Conservation (phyloP, 2,888 invertebrate genomes). For the Electrophaes corylata region DNA sequence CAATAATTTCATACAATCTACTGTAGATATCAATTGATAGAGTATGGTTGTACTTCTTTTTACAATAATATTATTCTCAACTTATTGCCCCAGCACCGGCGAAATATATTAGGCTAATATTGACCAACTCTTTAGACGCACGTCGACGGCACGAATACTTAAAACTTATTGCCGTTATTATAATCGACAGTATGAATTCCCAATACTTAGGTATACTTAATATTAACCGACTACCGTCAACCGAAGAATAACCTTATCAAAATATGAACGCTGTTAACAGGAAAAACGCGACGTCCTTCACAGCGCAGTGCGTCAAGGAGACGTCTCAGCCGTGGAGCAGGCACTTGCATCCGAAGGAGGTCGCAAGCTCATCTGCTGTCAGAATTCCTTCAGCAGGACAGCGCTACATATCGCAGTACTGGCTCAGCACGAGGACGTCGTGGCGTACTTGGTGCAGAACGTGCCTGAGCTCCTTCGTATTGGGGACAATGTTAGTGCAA, state of each 20-base stretch:
- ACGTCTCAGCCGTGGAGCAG: conserved; percentile 84
- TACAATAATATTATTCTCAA: too few relatives aligned
- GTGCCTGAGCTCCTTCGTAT: conserved; percentile 90
- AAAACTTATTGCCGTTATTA: not conserved
- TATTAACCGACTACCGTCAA: too few relatives aligned
- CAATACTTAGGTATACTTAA: too few relatives aligned
- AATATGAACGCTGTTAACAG: conserved; percentile 61
- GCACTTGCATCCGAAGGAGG: conserved; percentile 82
- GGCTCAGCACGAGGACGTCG: conserved; percentile 92
- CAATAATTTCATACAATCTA: too few relatives aligned
- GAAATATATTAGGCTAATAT: too few relatives aligned
- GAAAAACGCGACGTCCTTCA: conserved; percentile 91
- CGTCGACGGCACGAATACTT: not conserved
- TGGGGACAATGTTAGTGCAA: conserved; percentile 91
- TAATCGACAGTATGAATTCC: too few relatives aligned
- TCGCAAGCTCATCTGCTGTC: conserved; percentile 69
- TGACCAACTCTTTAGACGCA: not conserved
- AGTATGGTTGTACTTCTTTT: too few relatives aligned
- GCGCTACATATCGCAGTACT: conserved; percentile 94
- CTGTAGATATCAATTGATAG: too few relatives aligned
- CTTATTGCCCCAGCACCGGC: too few relatives aligned
- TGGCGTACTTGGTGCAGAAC: conserved; percentile 88
- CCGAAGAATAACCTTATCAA: too few relatives aligned
- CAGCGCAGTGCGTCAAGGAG: conserved; percentile 86
- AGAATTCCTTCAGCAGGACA: conserved; percentile 89